phyloP scores from a whole-genome alignment of 2,113 vertebrate genomes.

The Corythoichthys haematopterus region DNA sequence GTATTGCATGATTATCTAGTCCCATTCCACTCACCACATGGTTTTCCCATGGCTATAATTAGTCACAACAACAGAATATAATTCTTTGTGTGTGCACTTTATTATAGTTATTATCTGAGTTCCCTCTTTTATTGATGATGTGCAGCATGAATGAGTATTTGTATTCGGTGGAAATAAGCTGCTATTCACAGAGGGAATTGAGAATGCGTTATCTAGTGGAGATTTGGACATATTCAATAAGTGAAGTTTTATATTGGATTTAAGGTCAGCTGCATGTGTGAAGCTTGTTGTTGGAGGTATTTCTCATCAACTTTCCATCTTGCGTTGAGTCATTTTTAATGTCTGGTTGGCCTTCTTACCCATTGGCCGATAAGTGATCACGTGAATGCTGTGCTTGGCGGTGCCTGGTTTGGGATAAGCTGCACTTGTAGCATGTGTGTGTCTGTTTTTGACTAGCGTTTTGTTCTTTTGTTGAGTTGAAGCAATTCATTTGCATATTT shows the following conservation, averaged over 20 bases:
- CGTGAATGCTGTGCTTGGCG: slow-evolving; percentile 29
- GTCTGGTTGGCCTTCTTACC: slow-evolving; percentile 27
- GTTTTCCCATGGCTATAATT: not conserved
- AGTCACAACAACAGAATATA: not conserved
- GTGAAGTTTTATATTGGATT: not conserved
- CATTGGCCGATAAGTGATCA: slow-evolving; percentile 24
- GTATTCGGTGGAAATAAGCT: not conserved
- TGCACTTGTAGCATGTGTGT: slow-evolving; percentile 17
- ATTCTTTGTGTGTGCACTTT: not conserved
- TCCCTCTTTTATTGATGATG: not conserved
- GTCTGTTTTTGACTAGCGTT: slow-evolving; percentile 3
- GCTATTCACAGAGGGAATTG: not conserved
- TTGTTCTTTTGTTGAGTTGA: not conserved
- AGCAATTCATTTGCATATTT: not conserved
- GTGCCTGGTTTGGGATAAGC: slow-evolving; percentile 33
- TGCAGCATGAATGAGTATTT: not conserved
- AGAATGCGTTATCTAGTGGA: not conserved
- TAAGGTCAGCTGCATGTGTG: not conserved
- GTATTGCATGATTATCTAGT: not conserved
- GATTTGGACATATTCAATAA: not conserved
- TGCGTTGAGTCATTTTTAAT: slow-evolving; percentile 39
- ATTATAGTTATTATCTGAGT: not conserved
- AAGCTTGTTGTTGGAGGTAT: not conserved
- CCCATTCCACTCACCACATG: not conserved
- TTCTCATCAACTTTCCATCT: slow-evolving; percentile 27